Evolutionary conservation across 2,113 vertebrate species (phyloP), one percentile per base, ranked within the genome.

Genomic region (Picathartes gymnocephalus): DNA sequence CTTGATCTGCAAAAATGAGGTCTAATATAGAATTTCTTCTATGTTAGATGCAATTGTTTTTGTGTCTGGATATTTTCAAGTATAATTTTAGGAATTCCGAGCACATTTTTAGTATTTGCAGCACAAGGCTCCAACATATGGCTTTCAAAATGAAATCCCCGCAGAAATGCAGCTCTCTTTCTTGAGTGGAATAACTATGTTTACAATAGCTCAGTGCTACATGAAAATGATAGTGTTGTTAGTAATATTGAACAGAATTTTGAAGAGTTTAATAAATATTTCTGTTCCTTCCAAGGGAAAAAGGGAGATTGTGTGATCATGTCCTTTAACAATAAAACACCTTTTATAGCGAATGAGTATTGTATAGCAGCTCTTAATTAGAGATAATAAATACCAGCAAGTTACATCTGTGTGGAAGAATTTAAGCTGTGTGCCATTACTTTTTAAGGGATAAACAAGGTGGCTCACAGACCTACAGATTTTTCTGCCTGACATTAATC

Each of bases 1-100:
- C 96, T 95, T 97, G 94, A 95, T 96, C 95, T 97, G 94, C 86
- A 92, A 95, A 92, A 97, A 97, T 87, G 95, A 91, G 92, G 64
- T 82, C 72, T 86, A 84, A 90, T 94, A 97, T 93, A 97, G 95
- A 93, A 78, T 97, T 97, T 96, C 96, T 96, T 81, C 92, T 47
- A 44, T 71, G 91, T 93, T 90, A 92, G 91, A 92, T 92, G 69
- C 10, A 5, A 93, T 94, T 84, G 86, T 11, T 93, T 93, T 61
- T 78, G 83, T 72, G 89, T 93, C 95, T 97, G 96, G 94, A 89
- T 87, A 95, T 95, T 95, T 96, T 96, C 94, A 96, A 93, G 92
- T 37, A 9, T 93, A 92, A 95, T 97, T 97, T 95, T 88, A 96
- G 95, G 91, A 93, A 97, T 96, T 95, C 86, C 1, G 0, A 91